phyloP scores from a whole-genome alignment of 2,888 invertebrate species.

The Panzeria rudis region DNA sequence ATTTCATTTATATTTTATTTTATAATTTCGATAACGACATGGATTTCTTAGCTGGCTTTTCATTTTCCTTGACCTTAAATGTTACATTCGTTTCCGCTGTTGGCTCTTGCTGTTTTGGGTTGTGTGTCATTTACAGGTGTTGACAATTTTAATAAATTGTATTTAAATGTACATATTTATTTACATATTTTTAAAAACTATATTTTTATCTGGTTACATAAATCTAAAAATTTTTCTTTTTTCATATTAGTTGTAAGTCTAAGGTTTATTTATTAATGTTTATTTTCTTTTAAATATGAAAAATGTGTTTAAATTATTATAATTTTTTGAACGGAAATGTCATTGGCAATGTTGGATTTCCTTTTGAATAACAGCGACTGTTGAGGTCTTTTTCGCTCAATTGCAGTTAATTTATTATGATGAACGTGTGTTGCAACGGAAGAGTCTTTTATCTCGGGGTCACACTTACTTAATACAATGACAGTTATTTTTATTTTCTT shows the following conservation, averaged over 20 bases:
- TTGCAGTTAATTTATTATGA: slow-evolving; percentile 57
- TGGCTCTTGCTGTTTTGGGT: not conserved
- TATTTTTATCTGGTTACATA: slow-evolving; percentile 32
- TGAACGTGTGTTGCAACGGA: slow-evolving; percentile 62
- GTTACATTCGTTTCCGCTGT: slow-evolving; percentile 35
- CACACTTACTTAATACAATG: slow-evolving; percentile 45
- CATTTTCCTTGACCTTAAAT: slow-evolving; percentile 57
- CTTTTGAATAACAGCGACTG: not conserved
- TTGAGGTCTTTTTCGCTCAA: slow-evolving; percentile 34
- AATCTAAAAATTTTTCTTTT: not conserved
- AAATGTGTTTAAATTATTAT: slow-evolving; percentile 29
- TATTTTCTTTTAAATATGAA: slow-evolving; percentile 44
- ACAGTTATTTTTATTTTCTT: slow-evolving; percentile 28
- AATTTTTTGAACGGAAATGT: slow-evolving; percentile 56
- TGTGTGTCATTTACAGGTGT: slow-evolving; percentile 65
- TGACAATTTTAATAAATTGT: slow-evolving; percentile 72
- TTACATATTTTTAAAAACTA: slow-evolving; percentile 19
- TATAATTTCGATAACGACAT: slow-evolving; percentile 28
- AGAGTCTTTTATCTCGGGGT: slow-evolving; percentile 54
- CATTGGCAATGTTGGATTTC: slow-evolving; percentile 55
- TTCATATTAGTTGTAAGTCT: slow-evolving; percentile 4
- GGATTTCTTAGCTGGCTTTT: slow-evolving; percentile 32
- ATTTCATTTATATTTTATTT: slow-evolving; percentile 26
- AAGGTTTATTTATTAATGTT: slow-evolving; percentile 42
- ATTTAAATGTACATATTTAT: slow-evolving; percentile 52